A percentile compares a stretch with the other conserved stretches of the same genome.
phyloP scores from a whole-genome alignment of 2,113 vertebrate species.

The Sylvilagus bachmani region DNA sequence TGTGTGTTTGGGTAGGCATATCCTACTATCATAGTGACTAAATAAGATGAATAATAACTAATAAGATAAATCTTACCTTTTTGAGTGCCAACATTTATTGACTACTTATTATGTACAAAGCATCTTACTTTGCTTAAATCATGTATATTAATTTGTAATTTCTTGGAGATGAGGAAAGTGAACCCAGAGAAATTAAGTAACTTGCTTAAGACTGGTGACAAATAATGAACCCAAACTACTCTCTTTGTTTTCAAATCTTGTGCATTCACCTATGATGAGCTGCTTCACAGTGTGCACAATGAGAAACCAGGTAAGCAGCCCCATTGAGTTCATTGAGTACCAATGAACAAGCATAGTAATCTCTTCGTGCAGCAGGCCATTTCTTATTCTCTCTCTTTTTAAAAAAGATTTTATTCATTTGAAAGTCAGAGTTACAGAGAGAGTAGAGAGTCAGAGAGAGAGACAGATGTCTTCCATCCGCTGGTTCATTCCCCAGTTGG shows the following conservation, averaged over 20 bases:
- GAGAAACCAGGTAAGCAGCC: neutral
- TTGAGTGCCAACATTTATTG: neutral
- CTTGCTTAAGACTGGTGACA: constrained; percentile 1
- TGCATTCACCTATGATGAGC: neutral
- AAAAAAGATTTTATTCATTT: too few relatives aligned
- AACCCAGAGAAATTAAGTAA: constrained; percentile 39
- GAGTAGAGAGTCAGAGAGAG: too few relatives aligned
- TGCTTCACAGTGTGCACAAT: neutral
- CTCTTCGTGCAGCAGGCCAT: neutral
- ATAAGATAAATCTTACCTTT: constrained; percentile 51
- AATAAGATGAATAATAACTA: neutral
- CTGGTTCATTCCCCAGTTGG: too few relatives aligned
- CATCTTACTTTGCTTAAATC: constrained; percentile 14
- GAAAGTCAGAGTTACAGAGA: too few relatives aligned
- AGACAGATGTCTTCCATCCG: too few relatives aligned
- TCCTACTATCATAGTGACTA: constrained; percentile 13
- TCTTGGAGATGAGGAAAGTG: constrained; percentile 46
- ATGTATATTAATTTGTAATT: constrained; percentile 32
- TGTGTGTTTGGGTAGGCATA: neutral
- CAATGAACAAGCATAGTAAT: neutral
- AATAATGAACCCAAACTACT: neutral
- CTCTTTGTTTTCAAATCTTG: neutral
- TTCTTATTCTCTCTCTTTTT: neutral
- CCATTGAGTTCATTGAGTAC: neutral
- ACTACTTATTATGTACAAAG: neutral